Evolutionary conservation across 2,113 vertebrate species (phyloP).

Genomic region (Gorsachius goisagi): DNA sequence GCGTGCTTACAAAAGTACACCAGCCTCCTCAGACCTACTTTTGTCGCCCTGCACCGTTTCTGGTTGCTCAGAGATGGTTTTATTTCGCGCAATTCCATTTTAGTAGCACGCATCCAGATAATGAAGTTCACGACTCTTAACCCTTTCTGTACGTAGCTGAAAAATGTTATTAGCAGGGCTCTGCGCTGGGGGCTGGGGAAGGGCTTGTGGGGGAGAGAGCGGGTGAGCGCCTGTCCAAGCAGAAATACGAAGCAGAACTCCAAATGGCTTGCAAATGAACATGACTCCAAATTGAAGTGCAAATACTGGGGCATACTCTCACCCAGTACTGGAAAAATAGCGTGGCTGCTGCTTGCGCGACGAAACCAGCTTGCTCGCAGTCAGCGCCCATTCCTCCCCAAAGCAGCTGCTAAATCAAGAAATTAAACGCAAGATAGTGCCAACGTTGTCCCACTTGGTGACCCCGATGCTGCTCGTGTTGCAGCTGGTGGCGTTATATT

Average conservation of each 20-base stretch:
- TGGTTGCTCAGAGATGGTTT: conserved; percentile 50
- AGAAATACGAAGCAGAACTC: background rate
- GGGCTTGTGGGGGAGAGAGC: background rate
- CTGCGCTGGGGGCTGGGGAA: background rate
- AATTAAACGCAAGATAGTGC: background rate
- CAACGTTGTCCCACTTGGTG: conserved; percentile 2
- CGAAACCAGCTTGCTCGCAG: background rate
- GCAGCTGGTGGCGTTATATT: background rate
- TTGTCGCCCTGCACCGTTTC: background rate
- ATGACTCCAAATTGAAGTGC: conserved; percentile 67
- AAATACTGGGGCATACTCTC: conserved; percentile 46
- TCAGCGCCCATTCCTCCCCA: background rate
- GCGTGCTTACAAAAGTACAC: background rate
- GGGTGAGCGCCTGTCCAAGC: background rate
- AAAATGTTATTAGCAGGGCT: conserved; percentile 17
- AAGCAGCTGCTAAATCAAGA: background rate
- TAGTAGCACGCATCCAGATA: conserved; percentile 31
- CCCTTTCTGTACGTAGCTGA: conserved; percentile 23
- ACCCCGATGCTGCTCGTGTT: background rate
- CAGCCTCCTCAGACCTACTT: background rate
- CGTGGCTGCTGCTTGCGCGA: background rate
- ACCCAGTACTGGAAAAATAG: conserved; percentile 8
- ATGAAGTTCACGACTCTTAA: conserved; percentile 50
- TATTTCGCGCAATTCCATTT: conserved; percentile 57
- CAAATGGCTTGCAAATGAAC: conserved; percentile 66